These are phyloP conservation scores for Isurus oxyrinchus DNA, from an alignment of 2,113 vertebrate species.

Conservation along the genomic window DNA sequence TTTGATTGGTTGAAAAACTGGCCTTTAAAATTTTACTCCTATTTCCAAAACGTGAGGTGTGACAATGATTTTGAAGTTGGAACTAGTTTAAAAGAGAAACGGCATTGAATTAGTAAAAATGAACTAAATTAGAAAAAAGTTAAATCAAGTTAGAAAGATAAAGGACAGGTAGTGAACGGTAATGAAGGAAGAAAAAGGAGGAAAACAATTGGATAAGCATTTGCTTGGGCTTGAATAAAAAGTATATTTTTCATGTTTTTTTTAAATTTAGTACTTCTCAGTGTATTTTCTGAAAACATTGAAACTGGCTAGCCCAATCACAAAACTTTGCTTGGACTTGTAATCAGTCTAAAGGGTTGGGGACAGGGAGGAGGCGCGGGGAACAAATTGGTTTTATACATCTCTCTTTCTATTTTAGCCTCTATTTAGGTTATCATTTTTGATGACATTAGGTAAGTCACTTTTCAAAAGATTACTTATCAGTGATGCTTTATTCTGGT, in stretches of 20 bases:
- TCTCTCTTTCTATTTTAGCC: not conserved
- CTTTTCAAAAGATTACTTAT: not conserved
- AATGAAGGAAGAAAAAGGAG: not conserved
- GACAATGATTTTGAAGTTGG: not conserved
- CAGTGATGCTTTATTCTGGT: not conserved
- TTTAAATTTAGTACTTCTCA: not conserved
- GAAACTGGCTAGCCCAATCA: not conserved
- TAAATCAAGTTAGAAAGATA: not conserved
- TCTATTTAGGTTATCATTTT: not conserved
- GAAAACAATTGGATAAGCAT: not conserved
- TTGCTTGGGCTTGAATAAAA: not conserved
- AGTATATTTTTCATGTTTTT: not conserved
- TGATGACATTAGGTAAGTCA: not conserved
- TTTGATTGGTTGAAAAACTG: not conserved
- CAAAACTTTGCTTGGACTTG: not conserved
- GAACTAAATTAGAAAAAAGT: not conserved
- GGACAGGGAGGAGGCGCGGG: not conserved
- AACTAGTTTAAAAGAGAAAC: not conserved
- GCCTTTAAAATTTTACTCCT: not conserved
- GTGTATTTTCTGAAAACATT: not conserved
- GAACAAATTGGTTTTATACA: not conserved
- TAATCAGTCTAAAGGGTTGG: not conserved
- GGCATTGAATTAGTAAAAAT: not conserved
- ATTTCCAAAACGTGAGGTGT: not conserved
- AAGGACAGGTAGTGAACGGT: not conserved